A percentile compares a stretch with the other conserved stretches of the same genome.
phyloP scores from a whole-genome alignment of 2,888 invertebrate genomes.

The Drosophila paucipuncta region DNA sequence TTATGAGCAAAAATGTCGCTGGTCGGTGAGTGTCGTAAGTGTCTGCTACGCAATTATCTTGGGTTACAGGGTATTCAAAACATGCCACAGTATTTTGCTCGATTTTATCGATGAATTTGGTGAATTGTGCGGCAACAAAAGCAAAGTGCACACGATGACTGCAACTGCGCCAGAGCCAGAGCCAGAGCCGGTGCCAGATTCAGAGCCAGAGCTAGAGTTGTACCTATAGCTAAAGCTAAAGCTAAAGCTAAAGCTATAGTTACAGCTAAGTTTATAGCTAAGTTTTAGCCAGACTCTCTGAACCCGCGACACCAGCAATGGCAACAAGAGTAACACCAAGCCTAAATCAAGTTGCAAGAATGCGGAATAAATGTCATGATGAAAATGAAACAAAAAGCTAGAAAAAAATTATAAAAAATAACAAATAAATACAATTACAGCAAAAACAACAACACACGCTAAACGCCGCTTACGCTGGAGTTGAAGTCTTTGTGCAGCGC shows the following conservation, averaged over 20 bases:
- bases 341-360: conserved; percentile 81
- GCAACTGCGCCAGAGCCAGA: conserved; percentile 22
- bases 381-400: conserved; percentile 51
- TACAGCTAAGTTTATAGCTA: conserved; percentile 4
- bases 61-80: conserved; percentile 28
- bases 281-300: conserved; percentile 11
- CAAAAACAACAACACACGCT: conserved; percentile 3
- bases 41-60: no score
- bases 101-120: conserved; percentile 57
- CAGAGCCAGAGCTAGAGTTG: background rate
- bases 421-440: conserved; percentile 9
- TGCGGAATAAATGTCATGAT: conserved; percentile 78
- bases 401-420: conserved; percentile 3
- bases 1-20: background rate
- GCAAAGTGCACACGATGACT: conserved; percentile 48
- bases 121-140: conserved; percentile 28
- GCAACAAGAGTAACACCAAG: conserved; percentile 61
- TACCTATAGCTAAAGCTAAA: conserved; percentile 22
- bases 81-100: conserved; percentile 54
- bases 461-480: conserved; percentile 29
- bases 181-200: background rate
- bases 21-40: background rate
- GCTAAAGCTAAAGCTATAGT: background rate
- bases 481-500: conserved; percentile 39
- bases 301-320: conserved; percentile 44